Evolutionary conservation across 2,797 vertebrate species (phyloP).

Genomic region (Danio jaintianensis): DNA sequence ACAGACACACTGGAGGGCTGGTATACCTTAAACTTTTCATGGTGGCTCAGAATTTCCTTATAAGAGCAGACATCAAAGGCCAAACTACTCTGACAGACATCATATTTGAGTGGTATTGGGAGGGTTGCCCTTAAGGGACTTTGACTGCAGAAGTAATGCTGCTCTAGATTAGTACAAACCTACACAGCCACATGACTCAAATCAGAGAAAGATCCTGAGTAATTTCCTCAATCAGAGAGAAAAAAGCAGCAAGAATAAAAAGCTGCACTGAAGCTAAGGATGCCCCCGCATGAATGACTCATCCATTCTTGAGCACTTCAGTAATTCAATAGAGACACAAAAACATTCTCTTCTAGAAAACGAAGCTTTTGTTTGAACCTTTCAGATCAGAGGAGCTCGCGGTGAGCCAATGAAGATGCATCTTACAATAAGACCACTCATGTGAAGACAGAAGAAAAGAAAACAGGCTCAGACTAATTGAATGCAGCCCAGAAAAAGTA

Average conservation of each 20-base stretch:
- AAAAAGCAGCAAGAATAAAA: neutral
- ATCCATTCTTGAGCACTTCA: slow-evolving; percentile 34
- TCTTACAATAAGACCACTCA: slow-evolving; percentile 27
- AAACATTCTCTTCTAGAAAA: slow-evolving; percentile 26
- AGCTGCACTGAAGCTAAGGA: neutral
- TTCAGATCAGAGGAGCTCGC: neutral
- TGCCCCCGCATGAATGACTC: slow-evolving; percentile 35
- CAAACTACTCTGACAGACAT: slow-evolving; percentile 73
- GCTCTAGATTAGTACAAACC: slow-evolving; percentile 56
- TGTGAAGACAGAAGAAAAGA: slow-evolving; percentile 22
- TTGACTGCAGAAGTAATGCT: slow-evolving; percentile 4
- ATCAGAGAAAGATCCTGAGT: neutral
- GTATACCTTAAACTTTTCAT: slow-evolving; percentile 39
- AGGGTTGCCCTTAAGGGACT: slow-evolving; percentile 27
- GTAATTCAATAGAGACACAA: slow-evolving; percentile 34
- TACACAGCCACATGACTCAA: slow-evolving; percentile 20
- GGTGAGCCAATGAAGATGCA: slow-evolving; percentile 12
- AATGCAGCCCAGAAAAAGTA: neutral
- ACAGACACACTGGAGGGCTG: slow-evolving; percentile 32
- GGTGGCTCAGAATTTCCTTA: slow-evolving; percentile 23
- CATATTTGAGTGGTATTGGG: slow-evolving; percentile 61
- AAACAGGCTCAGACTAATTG: neutral
- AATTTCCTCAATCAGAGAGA: slow-evolving; percentile 26
- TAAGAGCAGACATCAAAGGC: slow-evolving; percentile 30
- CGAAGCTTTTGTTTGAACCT: slow-evolving; percentile 11